Base-by-base conservation (phyloP, 2,797 vertebrate genomes). In the Manis pentadactyla region DNA sequence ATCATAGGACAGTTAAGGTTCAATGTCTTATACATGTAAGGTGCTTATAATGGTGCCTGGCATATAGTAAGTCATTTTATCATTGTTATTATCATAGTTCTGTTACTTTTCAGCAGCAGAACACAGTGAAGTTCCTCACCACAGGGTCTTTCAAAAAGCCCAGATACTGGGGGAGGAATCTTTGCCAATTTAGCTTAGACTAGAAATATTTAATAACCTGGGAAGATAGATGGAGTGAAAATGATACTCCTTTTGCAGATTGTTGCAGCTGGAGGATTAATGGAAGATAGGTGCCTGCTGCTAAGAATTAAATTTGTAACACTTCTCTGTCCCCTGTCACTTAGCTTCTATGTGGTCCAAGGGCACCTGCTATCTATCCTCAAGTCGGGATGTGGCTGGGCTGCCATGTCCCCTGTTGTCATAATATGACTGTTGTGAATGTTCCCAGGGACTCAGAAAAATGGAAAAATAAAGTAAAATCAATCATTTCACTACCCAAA, bases 131-230 rank as follows among this genome's bases (percentile, higher is more conserved):
- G 18, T 94, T 98, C 93, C 81, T 79, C 90, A 82, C 87, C 87
- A 87, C 77, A 90, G 46, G 73, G 94, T 94, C 73, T 19, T 97
- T 96, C 96, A 98, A 97, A 96, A 97, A 98, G 97, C 95, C 93
- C 51, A 74, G 57, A 96, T 97, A 93, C 95, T 39, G 18, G 75
- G 95, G 94, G 96, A 97, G 29, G 51, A 64, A 87, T 81, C 82
- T 86, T 93, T 63, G 64, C 97, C 57, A n/a, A 92, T 37, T 68
- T 92, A 81, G 61, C 71, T 93, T 92, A 93, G 90, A 97, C 57
- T 90, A 95, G 86, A 94, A 97, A 96, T 79, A 92, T 96, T 96
- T 97, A 94, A 15, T 39, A 85, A 93, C 57, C 71, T 85, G 49
- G 31, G 94, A 94, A 59, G 93, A 92, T 18, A n/a, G 2, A 42